These are phyloP conservation scores for Drosophila pseudoananassae DNA, from an alignment of 1,140 invertebrate species.

Conservation along the genomic window DNA sequence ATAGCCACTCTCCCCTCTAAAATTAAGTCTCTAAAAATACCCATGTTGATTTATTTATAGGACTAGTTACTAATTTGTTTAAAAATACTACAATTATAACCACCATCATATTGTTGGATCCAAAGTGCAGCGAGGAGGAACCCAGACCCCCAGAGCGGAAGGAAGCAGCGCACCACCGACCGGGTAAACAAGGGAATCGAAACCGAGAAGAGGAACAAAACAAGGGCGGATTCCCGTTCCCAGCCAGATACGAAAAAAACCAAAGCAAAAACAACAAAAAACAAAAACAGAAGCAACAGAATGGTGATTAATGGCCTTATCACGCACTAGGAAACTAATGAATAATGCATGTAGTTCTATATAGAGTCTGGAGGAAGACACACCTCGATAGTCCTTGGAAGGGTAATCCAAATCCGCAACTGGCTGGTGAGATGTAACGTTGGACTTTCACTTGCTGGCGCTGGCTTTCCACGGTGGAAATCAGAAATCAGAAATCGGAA, in stretches of 20 bases:
- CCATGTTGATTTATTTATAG: neutral
- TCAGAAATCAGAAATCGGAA: slow-evolving; percentile 26
- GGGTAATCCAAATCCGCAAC: slow-evolving; percentile 24
- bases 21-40: neutral
- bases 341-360: neutral
- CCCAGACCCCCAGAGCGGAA: neutral
- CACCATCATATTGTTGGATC: neutral
- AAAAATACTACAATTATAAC: neutral
- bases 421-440: neutral
- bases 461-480: slow-evolving; percentile 49
- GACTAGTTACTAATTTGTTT: neutral
- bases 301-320: slow-evolving; percentile 28
- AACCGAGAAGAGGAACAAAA: neutral
- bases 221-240: slow-evolving; percentile 1
- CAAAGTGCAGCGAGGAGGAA: slow-evolving; percentile 3
- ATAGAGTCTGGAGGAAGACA: neutral
- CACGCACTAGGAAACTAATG: slow-evolving; percentile 3
- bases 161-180: neutral
- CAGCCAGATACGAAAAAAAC: neutral
- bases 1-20: too few relatives aligned
- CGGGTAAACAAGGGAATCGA: slow-evolving; percentile 1
- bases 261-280: slow-evolving; percentile 5
- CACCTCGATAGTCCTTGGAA: neutral
- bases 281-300: slow-evolving; percentile 31
- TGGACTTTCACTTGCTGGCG: slow-evolving; percentile 60